phyloP scores from a whole-genome alignment of 2,113 vertebrate genomes.

The Pelecanoides urinatrix region DNA sequence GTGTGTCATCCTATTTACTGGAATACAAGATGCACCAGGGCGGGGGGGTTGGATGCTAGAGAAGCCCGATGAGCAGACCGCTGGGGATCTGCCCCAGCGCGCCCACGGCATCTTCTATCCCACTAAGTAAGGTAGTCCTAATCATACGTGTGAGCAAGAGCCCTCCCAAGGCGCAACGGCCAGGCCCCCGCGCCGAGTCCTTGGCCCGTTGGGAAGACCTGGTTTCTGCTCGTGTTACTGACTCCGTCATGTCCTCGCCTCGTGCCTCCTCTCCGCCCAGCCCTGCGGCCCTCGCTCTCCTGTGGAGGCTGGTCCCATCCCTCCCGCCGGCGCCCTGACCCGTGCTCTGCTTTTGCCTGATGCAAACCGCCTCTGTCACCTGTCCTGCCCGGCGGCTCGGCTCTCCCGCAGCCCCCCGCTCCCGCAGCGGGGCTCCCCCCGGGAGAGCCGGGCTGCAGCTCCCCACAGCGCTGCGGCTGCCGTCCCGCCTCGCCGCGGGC shows the following conservation, averaged over 20 bases:
- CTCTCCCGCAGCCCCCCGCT: not conserved
- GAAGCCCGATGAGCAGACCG: not conserved
- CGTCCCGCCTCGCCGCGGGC: not conserved
- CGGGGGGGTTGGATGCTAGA: not conserved
- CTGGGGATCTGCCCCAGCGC: not conserved
- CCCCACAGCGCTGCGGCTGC: not conserved
- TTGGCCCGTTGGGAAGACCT: constrained; percentile 4
- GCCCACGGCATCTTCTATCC: constrained; percentile 41
- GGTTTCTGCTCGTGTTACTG: constrained; percentile 24
- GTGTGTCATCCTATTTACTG: constrained; percentile 57
- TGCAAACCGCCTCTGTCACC: not conserved
- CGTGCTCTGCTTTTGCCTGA: not conserved
- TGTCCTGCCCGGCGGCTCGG: not conserved
- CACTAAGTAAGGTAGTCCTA: constrained; percentile 27
- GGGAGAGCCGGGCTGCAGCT: not conserved
- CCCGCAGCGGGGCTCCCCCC: not conserved
- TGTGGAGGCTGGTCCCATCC: not conserved
- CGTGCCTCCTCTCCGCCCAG: constrained; percentile 17
- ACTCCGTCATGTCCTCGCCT: not conserved
- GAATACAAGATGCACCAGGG: constrained; percentile 56
- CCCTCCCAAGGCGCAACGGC: not conserved
- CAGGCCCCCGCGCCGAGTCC: not conserved
- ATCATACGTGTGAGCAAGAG: constrained; percentile 25
- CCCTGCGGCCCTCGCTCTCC: not conserved
- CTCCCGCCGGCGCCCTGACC: not conserved